Evolutionary conservation across 2,113 vertebrate species (phyloP).

Genomic region (Otis tarda): DNA sequence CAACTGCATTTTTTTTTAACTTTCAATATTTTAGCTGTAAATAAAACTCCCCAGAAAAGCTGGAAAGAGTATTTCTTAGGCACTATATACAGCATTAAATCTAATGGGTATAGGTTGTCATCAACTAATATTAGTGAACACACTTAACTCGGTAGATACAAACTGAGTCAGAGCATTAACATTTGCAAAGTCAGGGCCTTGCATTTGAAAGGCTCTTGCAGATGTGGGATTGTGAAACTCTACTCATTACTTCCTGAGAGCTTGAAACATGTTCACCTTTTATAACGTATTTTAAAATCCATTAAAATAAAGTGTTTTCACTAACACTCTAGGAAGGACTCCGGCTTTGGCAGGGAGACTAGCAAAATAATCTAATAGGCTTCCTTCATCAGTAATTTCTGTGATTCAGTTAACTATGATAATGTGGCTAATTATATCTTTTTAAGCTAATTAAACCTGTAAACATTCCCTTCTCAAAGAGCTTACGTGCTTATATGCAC

Average conservation of each 20-base stretch:
- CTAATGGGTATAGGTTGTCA: not conserved
- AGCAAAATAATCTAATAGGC: not conserved
- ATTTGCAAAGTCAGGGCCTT: not conserved
- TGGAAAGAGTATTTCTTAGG: not conserved
- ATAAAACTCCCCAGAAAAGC: not conserved
- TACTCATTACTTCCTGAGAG: not conserved
- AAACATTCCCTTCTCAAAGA: constrained; percentile 26
- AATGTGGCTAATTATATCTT: constrained; percentile 23
- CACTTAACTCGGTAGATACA: not conserved
- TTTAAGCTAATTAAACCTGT: constrained; percentile 48
- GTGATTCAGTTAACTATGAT: constrained; percentile 15
- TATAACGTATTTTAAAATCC: not conserved
- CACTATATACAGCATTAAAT: not conserved
- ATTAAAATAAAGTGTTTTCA: not conserved
- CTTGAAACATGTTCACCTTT: not conserved
- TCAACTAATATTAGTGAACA: not conserved
- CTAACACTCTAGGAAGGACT: not conserved
- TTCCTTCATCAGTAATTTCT: constrained; percentile 34
- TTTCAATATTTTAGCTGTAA: not conserved
- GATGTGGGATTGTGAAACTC: not conserved
- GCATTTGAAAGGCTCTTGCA: not conserved
- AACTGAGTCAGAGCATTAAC: not conserved
- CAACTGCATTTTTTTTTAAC: not conserved
- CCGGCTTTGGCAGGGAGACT: not conserved
- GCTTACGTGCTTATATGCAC: not conserved